A percentile compares a stretch with the other conserved stretches of the same genome.
phyloP scores from a whole-genome alignment of 2,888 invertebrate species.

The Anaspis maculata region DNA sequence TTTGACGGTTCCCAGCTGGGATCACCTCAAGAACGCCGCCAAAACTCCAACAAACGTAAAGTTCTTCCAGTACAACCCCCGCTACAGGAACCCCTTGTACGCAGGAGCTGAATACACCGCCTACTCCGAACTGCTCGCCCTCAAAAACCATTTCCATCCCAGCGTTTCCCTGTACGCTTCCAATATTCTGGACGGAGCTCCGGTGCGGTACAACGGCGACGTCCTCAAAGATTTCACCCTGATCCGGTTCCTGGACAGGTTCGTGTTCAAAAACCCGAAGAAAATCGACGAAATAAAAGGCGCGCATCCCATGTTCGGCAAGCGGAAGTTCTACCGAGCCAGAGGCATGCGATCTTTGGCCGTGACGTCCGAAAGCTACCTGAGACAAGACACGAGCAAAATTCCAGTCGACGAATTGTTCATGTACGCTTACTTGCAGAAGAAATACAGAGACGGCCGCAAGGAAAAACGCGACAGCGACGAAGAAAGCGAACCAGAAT shows the following conservation, averaged over 20 bases:
- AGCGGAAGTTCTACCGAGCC: constrained; percentile 60
- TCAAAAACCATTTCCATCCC: constrained; percentile 81
- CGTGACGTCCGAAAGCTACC: constrained; percentile 63
- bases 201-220: constrained; percentile 82
- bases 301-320: constrained; percentile 56
- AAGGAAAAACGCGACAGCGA: constrained; percentile 46
- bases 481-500: constrained; percentile 56
- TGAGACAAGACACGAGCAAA: constrained; percentile 56
- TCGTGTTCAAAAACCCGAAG: constrained; percentile 91
- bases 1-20: constrained; percentile 26
- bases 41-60: constrained; percentile 1
- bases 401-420: constrained; percentile 90
- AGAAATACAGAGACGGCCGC: constrained; percentile 37
- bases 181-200: constrained; percentile 61
- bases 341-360: constrained; percentile 62
- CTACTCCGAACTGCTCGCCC: constrained; percentile 64
- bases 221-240: constrained; percentile 88
- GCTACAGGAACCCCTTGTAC: constrained; percentile 75
- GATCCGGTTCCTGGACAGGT: constrained; percentile 87
- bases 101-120: constrained; percentile 67
- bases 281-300: constrained; percentile 49
- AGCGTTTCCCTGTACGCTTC: constrained; percentile 82
- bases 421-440: constrained; percentile 58
- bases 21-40: constrained; percentile 25
- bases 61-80: constrained; percentile 50